Evolutionary conservation across 2,797 vertebrate genomes (phyloP).

Genomic region (Hipposideros larvatus): DNA sequence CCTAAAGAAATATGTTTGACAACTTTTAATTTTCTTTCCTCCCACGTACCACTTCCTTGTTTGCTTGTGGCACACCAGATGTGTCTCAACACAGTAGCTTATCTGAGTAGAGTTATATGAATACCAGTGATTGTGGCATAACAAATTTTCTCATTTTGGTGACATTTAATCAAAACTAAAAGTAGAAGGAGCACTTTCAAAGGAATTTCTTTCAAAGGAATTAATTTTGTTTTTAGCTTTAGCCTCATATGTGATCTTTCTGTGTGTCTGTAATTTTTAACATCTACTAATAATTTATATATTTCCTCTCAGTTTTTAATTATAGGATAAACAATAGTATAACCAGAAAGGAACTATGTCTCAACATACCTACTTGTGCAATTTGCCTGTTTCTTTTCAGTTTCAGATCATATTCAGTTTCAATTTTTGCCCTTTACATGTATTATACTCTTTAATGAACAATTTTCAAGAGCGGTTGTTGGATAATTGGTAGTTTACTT

Average conservation of each 20-base stretch:
- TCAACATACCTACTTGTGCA: neutral
- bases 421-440: neutral
- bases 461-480: neutral
- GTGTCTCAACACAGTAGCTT: conserved; percentile 73
- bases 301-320: neutral
- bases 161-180: neutral
- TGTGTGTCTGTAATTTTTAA: neutral
- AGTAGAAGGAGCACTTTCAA: neutral
- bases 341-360: neutral
- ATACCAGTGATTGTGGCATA: conserved; percentile 46
- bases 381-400: neutral
- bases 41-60: conserved; percentile 73
- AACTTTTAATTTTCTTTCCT: conserved; percentile 81
- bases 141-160: conserved; percentile 21
- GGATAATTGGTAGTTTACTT: neutral
- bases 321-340: neutral
- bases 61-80: conserved; percentile 81
- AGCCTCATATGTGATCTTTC: neutral
- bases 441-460: neutral
- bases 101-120: conserved; percentile 75
- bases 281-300: neutral
- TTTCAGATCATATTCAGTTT: neutral
- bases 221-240: conserved; percentile 41
- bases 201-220: neutral
- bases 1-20: conserved; percentile 80